Evolutionary conservation across 2,888 invertebrate species (phyloP), one percentile per base, ranked within the genome.

Genomic region (Yponomeuta malinellus): DNA sequence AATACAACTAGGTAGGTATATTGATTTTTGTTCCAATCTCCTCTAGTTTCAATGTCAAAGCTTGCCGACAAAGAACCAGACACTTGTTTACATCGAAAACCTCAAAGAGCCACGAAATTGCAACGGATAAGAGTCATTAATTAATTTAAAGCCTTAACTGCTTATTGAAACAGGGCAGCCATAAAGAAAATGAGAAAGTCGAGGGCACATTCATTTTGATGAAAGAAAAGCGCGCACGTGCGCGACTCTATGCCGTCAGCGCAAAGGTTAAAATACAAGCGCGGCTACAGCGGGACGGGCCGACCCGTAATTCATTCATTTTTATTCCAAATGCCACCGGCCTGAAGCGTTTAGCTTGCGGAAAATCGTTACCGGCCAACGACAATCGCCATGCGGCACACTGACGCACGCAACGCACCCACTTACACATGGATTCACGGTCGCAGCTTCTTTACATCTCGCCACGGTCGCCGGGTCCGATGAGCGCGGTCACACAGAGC

Each of bases 391-490:
- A 83, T 85, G 84, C 83, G 82, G 82, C 79, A 77, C 80, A 81
- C 77, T 78, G 78, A 78, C 80, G 83, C 83, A 85, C 82, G 81
- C 83, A 88, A 84, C 86, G 84, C 87, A 86, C 85, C 81, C 83
- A 91, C 91, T 92, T 91, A 91, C 91, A 92, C 91, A 91, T 91
- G 82, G 81, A 88, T 87, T 88, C 85, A 85, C 86, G 85, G 85
- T 85, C 83, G 85, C 86, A 84, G 86, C 84, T 88, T 84, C 86
- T 84, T 90, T 85, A 91, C 91, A 91, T 91, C 85, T 89, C 91
- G 90, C 91, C 90, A 89, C 86, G 95, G 95, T 79, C 93, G 96
- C 81, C 95, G 96, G 80, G 94, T 95, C 78, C 95, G 95, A 89
- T 94, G 93, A 84, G 83, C 82, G 91, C 92, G 81, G 93, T 93